Conservation (phyloP, 2,797 vertebrate species). For the Falco rusticolus region DNA sequence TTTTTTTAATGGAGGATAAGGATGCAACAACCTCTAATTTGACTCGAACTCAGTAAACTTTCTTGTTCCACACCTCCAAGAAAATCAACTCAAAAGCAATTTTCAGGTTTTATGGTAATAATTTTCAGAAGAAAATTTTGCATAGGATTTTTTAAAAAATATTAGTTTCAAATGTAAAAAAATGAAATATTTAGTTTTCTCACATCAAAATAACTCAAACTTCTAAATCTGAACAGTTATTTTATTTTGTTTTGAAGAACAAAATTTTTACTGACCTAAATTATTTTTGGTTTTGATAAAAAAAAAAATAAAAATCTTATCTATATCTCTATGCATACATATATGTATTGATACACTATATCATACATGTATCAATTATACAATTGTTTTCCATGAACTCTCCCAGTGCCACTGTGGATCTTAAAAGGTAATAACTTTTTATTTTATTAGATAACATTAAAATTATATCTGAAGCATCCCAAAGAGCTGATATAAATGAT, state of each 20-base stretch:
- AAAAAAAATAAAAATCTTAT: background rate
- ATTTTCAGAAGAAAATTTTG: background rate
- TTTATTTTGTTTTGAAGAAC: background rate
- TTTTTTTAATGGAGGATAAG: background rate
- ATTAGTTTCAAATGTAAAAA: background rate
- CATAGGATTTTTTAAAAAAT: rapidly evolving
- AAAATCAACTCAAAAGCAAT: background rate
- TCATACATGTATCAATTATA: rapidly evolving
- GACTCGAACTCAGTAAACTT: background rate
- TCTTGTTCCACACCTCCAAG: background rate
- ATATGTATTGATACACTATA: background rate
- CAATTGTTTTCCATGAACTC: background rate
- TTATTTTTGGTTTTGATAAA: background rate
- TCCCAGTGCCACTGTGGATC: rapidly evolving
- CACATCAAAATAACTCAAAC: background rate
- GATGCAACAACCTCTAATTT: background rate
- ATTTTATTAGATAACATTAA: background rate
- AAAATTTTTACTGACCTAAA: background rate
- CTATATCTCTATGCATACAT: background rate
- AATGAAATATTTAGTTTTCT: background rate
- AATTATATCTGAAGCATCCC: background rate
- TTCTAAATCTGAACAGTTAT: background rate
- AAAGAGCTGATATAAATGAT: background rate
- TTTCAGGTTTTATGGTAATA: background rate
- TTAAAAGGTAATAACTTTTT: background rate